Evolutionary conservation across 2,888 invertebrate species (phyloP).

Genomic region (Blastobasis lacticolella): DNA sequence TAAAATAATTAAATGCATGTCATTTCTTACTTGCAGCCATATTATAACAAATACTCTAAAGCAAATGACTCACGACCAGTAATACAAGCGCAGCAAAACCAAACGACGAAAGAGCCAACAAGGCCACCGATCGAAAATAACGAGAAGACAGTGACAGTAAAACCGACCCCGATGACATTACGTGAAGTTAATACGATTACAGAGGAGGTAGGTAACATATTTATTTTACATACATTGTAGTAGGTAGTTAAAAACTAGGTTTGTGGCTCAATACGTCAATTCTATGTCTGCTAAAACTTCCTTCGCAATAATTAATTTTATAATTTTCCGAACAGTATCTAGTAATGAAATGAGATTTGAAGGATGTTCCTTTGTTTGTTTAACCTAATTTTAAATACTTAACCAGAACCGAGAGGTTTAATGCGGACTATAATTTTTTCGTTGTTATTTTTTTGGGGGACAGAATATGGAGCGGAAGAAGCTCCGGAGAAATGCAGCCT

Average conservation of each 20-base stretch:
- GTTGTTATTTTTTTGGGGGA: too few species aligned
- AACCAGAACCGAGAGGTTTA: too few species aligned
- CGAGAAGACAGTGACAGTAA: constrained; percentile 7
- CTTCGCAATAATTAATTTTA: too few species aligned
- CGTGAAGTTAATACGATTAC: constrained; percentile 25
- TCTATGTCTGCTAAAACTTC: too few species aligned
- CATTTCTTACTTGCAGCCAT: constrained; percentile 3
- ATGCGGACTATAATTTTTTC: too few species aligned
- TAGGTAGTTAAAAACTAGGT: constrained; percentile 34
- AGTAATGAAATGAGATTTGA: too few species aligned
- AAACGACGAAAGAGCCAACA: constrained; percentile 4
- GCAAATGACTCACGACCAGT: constrained; percentile 11
- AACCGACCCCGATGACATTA: neutral
- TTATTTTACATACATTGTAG: constrained; percentile 42
- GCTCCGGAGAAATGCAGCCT: too few species aligned
- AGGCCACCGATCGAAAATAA: constrained; percentile 5
- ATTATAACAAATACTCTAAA: constrained; percentile 11
- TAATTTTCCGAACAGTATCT: too few species aligned
- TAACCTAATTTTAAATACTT: too few species aligned
- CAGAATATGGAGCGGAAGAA: too few species aligned
- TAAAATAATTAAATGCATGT: too few species aligned
- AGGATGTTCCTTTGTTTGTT: too few species aligned
- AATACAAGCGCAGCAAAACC: constrained; percentile 7
- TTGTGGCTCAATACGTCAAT: constrained; percentile 17
- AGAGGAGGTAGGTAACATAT: constrained; percentile 31